Base-by-base conservation (phyloP, 2,113 vertebrate genomes). In the Chiloscyllium plagiosum region DNA sequence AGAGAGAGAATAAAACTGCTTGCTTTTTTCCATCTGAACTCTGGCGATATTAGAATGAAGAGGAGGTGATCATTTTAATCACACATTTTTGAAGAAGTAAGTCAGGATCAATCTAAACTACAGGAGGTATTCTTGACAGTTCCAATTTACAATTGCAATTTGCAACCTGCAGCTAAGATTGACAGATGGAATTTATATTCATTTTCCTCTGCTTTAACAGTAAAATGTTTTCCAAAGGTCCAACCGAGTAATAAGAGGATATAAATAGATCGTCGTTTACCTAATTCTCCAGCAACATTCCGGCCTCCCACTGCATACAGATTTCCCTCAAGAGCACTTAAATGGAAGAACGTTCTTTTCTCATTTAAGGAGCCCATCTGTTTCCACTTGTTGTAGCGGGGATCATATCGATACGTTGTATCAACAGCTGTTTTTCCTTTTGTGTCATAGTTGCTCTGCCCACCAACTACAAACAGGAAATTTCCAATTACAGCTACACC, bases 401-500 rank as follows among this genome's bases (percentile, higher is more conserved):
- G 98, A 96, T 98, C 98, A 4, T 98, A 98, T 95, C 98, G 96
- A 96, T 98, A 98, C 4, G 97, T 97, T 12, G 97, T 98, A 97
- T 98, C 98, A 15, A 98, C 98, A 65, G 98, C 98, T 0, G 98
- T 98, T 96, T 98, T 98, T 0, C 98, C 98, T 95, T 98, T 98
- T 96, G 98, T 98, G 97, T 98, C 98, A 4, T 98, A 98, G 0
- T 98, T 98, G 96, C 97, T 98, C 96, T 98, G 98, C 68, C 98
- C 98, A 95, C 98, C 98, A 6, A 98, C 98, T 15, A 98, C 98
- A 95, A 98, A 98, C 96, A 98, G 97, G 96, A 98, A 98, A 56
- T 97, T 98, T 0, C 98, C 98, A 1, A 98, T 97, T 17, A 98
- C 97, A 85, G 98, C 98, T 87, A 98, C 97, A 0, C 98, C 98